Percentiles rank a stretch among this genome's conserved stretches.
Evolutionary conservation across 2,888 invertebrate genomes (phyloP).

Genomic region (Xylocampa areola): DNA sequence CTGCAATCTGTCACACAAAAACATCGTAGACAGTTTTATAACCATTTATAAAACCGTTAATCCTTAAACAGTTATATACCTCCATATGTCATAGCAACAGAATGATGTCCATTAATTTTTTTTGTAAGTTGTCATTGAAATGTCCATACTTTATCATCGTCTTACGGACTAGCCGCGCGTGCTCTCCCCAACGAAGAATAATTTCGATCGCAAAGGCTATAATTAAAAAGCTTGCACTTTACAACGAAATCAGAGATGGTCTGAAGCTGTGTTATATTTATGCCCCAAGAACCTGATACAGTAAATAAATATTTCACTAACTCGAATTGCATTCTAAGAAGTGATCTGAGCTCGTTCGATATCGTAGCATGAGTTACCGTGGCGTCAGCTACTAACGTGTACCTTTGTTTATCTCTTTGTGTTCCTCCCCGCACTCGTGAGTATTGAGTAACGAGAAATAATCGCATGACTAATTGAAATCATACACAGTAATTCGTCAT

Average conservation of each 20-base stretch:
- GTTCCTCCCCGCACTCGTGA: constrained; percentile 49
- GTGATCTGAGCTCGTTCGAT: constrained; percentile 67
- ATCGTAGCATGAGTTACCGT: constrained; percentile 75
- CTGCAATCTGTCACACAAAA: constrained; percentile 35
- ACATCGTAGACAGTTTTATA: constrained; percentile 38
- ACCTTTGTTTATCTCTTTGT: constrained; percentile 70
- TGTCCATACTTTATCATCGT: constrained; percentile 30
- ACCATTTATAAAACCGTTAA: constrained; percentile 42
- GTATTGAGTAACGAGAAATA: constrained; percentile 82
- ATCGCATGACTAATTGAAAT: constrained; percentile 80
- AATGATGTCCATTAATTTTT: constrained; percentile 22
- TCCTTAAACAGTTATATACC: constrained; percentile 35
- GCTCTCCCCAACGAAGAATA: constrained; percentile 37
- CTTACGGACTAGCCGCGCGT: not conserved
- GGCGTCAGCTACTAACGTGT: constrained; percentile 74
- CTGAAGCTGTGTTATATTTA: constrained; percentile 70
- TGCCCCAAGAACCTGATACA: constrained; percentile 81
- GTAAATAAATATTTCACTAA: constrained; percentile 85
- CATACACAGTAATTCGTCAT: constrained; percentile 72
- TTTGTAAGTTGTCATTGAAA: constrained; percentile 4
- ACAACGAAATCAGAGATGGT: constrained; percentile 71
- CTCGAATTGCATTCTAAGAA: constrained; percentile 85
- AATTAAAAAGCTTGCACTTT: constrained; percentile 71
- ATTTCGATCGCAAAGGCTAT: constrained; percentile 59
- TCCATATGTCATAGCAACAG: constrained; percentile 35